These are phyloP conservation scores for Elysia crispata DNA, from an alignment of 2,888 invertebrate genomes.

Conservation along the genomic window DNA sequence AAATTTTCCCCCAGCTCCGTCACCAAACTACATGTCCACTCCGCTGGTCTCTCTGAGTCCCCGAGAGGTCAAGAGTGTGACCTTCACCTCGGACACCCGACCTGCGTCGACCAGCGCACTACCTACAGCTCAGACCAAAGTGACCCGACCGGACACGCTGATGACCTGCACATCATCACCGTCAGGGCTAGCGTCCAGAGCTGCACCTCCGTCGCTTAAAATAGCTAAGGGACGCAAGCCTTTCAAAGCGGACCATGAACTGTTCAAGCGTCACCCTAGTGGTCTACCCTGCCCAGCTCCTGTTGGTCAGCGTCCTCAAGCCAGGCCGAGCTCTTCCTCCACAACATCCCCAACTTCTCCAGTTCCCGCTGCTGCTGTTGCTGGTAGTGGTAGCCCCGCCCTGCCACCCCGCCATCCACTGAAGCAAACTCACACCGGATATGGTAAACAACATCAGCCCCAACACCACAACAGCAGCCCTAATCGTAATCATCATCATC, in stretches of 20 bases:
- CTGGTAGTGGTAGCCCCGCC: neutral
- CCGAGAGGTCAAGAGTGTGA: neutral
- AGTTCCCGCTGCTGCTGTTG: no score
- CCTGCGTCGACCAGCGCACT: neutral
- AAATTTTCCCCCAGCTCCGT: neutral
- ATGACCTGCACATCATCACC: neutral
- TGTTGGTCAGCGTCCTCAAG: no score
- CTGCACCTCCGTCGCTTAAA: no score
- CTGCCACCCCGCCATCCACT: slow-evolving; percentile 1
- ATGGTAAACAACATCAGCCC: no score
- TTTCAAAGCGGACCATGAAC: slow-evolving; percentile 24
- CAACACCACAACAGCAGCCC: no score
- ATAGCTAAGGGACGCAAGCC: slow-evolving; percentile 9
- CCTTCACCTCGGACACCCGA: neutral
- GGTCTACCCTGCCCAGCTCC: neutral
- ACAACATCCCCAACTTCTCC: no score
- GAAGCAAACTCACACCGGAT: neutral
- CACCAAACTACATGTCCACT: slow-evolving; percentile 12
- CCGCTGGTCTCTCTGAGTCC: slow-evolving; percentile 14
- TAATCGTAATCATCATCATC: no score
- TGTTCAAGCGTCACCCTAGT: slow-evolving; percentile 19
- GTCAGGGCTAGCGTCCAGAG: no score
- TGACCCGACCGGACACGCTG: no score
- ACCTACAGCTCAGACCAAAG: slow-evolving; percentile 9
- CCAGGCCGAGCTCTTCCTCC: no score